Conservation (phyloP, 1,140 invertebrate species). For the Cataglyphis hispanica region DNA sequence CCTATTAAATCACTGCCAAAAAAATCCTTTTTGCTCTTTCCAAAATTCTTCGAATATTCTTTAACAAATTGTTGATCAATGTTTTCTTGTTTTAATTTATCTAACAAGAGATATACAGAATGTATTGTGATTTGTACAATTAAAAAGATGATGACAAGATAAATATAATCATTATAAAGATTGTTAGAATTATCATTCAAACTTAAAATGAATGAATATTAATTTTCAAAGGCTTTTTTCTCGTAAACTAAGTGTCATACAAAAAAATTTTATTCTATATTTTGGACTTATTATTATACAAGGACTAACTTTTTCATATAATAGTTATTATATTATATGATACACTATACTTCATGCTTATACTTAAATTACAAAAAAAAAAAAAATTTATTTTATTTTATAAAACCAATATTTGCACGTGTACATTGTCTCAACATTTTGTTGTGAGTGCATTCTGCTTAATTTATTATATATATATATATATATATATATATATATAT, state of each 20-base stretch:
- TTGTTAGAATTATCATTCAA: background rate
- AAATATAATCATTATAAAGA: background rate
- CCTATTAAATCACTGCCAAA: conserved; percentile 54
- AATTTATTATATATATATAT: background rate
- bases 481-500: background rate
- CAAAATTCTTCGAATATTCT: conserved; percentile 13
- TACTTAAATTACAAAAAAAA: background rate
- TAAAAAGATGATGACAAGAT: background rate
- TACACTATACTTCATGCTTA: background rate
- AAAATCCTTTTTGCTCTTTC: conserved; percentile 38
- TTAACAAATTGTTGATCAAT: background rate
- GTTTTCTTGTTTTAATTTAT: background rate
- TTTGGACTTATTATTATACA: background rate
- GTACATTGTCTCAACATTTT: background rate
- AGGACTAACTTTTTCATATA: background rate
- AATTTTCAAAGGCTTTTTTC: no score
- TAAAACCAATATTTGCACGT: background rate
- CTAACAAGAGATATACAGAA: background rate
- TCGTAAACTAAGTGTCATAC: background rate
- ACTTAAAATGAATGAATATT: background rate
- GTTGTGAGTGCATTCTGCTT: conserved; percentile 8
- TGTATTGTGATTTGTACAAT: background rate
- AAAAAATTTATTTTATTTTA: background rate
- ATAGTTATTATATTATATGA: background rate
- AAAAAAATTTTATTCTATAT: background rate